Percentiles rank a stretch among this genome's conserved stretches.
Evolutionary conservation across 2,797 vertebrate species (phyloP).

Genomic region (Coregonus suidteri): DNA sequence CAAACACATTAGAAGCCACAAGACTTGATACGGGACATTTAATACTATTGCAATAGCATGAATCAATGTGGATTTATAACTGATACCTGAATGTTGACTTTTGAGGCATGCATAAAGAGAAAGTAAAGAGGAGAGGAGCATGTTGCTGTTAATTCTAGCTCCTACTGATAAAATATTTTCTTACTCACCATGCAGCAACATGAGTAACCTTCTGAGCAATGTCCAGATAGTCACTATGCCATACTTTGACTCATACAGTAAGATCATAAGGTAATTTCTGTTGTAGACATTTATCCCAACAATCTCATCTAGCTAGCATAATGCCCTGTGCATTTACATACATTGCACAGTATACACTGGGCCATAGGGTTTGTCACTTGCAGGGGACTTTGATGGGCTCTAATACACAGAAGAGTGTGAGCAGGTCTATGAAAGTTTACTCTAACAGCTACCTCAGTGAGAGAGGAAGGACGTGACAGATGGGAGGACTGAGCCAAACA

Average conservation of each 20-base stretch:
- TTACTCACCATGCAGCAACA: not conserved
- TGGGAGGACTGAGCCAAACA: slow-evolving; percentile 64
- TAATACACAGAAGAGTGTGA: slow-evolving; percentile 25
- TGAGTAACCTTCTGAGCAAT: not conserved
- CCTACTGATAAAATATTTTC: not conserved
- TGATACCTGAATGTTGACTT: not conserved
- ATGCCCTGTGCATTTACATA: not conserved
- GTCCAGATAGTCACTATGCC: not conserved
- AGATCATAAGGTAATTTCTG: not conserved
- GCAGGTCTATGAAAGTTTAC: slow-evolving; percentile 44
- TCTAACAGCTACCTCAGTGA: slow-evolving; percentile 51
- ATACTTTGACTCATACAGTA: not conserved
- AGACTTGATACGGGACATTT: not conserved
- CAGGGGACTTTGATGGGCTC: not conserved
- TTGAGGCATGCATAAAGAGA: not conserved
- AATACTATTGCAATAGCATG: not conserved
- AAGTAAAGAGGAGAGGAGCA: not conserved
- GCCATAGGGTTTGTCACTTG: not conserved
- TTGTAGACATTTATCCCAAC: not conserved
- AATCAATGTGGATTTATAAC: not conserved
- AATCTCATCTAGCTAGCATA: not conserved
- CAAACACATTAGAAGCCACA: not conserved
- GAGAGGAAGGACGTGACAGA: slow-evolving; percentile 63
- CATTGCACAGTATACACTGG: not conserved
- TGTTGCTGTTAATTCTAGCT: not conserved